phyloP scores from a whole-genome alignment of 2,888 invertebrate species.

The Mesochorus sp. region DNA sequence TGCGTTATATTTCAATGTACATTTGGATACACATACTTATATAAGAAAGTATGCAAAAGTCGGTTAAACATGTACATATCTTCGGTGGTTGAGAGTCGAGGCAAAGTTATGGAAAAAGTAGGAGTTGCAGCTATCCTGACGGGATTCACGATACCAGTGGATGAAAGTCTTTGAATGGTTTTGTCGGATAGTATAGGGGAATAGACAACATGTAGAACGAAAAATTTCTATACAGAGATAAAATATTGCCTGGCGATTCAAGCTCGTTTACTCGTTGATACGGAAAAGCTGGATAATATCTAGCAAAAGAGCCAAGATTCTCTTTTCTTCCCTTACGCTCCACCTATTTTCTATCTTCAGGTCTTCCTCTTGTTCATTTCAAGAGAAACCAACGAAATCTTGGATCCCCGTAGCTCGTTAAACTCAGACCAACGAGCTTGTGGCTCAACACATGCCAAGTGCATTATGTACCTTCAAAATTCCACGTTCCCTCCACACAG shows the following conservation, averaged over 20 bases:
- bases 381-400: conserved; percentile 61
- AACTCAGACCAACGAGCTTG: conserved; percentile 56
- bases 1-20: not conserved
- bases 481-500: conserved; percentile 5
- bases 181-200: conserved; percentile 47
- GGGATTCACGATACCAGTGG: conserved; percentile 27
- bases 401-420: conserved; percentile 68
- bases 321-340: conserved; percentile 21
- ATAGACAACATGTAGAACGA: conserved; percentile 33
- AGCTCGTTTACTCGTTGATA: conserved; percentile 78
- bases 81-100: not conserved
- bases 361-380: conserved; percentile 2
- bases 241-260: conserved; percentile 73
- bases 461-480: conserved; percentile 54
- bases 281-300: conserved; percentile 77
- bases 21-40: too few species aligned
- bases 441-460: conserved; percentile 61
- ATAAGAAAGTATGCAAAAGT: conserved; percentile 10
- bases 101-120: conserved; percentile 28
- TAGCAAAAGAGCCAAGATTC: conserved; percentile 75
- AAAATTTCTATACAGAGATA: conserved; percentile 75
- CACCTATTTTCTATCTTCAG: conserved; percentile 9
- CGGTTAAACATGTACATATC: conserved; percentile 46
- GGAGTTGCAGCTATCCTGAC: conserved; percentile 2
- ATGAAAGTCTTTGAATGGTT: conserved; percentile 54